A percentile compares a stretch with the other conserved stretches of the same genome.
Conservation (phyloP, 2,797 vertebrate genomes). For the Brachymystax lenok region DNA sequence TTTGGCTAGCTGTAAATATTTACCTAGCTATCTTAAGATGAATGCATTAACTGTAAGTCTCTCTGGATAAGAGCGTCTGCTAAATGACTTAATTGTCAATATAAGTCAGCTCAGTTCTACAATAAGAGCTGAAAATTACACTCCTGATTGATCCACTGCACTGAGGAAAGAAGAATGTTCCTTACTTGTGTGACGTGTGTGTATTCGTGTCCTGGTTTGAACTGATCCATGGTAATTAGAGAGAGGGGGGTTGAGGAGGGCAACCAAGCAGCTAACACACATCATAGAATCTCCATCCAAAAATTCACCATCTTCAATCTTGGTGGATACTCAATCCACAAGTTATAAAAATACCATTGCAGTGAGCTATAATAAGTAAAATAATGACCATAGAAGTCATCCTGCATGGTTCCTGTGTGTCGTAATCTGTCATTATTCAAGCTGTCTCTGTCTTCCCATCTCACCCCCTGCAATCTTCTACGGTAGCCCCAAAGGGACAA, state of each 20-base stretch:
- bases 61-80: too few relatives aligned
- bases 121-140: background rate
- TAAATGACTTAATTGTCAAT: too few relatives aligned
- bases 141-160: background rate
- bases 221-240: constrained; percentile 66
- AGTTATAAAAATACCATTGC: constrained; percentile 58
- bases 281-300: constrained; percentile 51
- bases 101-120: background rate
- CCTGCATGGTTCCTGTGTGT: constrained; percentile 15
- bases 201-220: constrained; percentile 40
- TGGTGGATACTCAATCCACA: constrained; percentile 60
- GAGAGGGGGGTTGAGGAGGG: constrained; percentile 57
- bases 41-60: too few relatives aligned
- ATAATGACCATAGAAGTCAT: constrained; percentile 44
- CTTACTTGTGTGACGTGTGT: background rate
- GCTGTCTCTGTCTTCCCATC: constrained; percentile 19
- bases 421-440: constrained; percentile 23
- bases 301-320: constrained; percentile 55
- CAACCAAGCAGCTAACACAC: constrained; percentile 59
- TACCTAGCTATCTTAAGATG: too few relatives aligned
- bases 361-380: constrained; percentile 55
- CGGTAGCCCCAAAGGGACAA: constrained; percentile 6
- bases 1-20: too few relatives aligned
- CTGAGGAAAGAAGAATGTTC: background rate
- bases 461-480: constrained; percentile 20